These are phyloP conservation scores for Scaptomyza reducta DNA, from an alignment of 2,888 invertebrate genomes.

Conservation along the genomic window DNA sequence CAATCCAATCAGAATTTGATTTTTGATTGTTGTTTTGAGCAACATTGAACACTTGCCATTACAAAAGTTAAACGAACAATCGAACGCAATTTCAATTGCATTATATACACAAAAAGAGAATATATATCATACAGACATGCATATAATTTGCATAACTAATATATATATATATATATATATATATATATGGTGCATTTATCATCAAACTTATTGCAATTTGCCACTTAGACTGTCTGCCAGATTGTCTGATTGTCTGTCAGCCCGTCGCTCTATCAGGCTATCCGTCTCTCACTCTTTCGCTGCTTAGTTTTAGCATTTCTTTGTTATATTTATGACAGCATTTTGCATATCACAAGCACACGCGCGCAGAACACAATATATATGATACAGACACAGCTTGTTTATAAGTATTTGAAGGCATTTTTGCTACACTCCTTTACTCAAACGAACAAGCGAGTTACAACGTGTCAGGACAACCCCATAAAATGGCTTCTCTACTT, in stretches of 20 bases:
- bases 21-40: not conserved
- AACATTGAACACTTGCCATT: conserved; percentile 7
- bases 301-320: conserved; percentile 31
- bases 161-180: conserved; percentile 13
- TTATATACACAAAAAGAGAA: not conserved
- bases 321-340: conserved; percentile 46
- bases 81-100: conserved; percentile 5
- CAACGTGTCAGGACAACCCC: not conserved
- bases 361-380: not conserved
- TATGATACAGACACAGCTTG: conserved; percentile 26
- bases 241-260: conserved; percentile 10
- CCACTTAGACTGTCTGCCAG: conserved; percentile 20
- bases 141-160: conserved; percentile 25
- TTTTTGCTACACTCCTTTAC: conserved; percentile 4
- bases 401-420: conserved; percentile 12
- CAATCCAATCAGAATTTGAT: not conserved
- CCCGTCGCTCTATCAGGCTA: conserved; percentile 7
- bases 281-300: not conserved
- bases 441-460: conserved; percentile 1
- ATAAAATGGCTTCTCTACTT: conserved; percentile 2
- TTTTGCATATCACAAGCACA: conserved; percentile 34
- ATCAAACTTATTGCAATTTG: conserved; percentile 43
- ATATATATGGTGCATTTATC: conserved; percentile 13
- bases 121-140: no score
- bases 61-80: conserved; percentile 8